These are phyloP conservation scores for Sebastes nivosus DNA, from an alignment of 2,797 vertebrate species.

Conservation along the genomic window DNA sequence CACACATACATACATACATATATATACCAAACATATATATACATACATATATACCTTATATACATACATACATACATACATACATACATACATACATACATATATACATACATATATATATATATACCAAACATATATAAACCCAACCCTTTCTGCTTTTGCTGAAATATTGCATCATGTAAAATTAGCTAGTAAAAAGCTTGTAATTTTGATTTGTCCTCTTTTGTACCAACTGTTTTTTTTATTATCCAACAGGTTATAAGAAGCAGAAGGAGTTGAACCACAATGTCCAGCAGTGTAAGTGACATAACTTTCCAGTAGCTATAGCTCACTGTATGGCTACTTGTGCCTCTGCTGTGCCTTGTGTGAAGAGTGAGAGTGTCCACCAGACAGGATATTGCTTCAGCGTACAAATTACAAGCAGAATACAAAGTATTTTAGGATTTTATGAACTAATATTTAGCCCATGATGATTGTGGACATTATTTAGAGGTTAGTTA, in stretches of 20 bases:
- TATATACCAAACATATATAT: no score
- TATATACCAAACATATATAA: no score
- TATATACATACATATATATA: no score
- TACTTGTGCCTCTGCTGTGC: not conserved
- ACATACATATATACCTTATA: no score
- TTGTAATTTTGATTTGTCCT: no score
- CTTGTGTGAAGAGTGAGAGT: no score
- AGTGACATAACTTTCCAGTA: slow-evolving; percentile 30
- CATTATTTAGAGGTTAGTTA: not conserved
- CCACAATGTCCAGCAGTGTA: slow-evolving; percentile 69
- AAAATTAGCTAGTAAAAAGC: not conserved
- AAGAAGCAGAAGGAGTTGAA: not conserved
- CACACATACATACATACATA: no score
- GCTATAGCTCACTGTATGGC: not conserved
- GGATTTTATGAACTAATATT: not conserved
- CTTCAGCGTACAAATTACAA: not conserved
- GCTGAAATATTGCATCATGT: slow-evolving; percentile 30
- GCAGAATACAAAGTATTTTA: accelerated
- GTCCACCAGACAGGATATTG: not conserved
- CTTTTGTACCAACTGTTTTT: not conserved
- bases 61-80: no score
- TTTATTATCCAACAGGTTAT: slow-evolving; percentile 14
- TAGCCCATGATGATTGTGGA: not conserved
- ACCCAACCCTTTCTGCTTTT: accelerated
- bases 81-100: no score